phyloP scores from a whole-genome alignment of 2,888 invertebrate species.

The Archaeoteleia sp. region DNA sequence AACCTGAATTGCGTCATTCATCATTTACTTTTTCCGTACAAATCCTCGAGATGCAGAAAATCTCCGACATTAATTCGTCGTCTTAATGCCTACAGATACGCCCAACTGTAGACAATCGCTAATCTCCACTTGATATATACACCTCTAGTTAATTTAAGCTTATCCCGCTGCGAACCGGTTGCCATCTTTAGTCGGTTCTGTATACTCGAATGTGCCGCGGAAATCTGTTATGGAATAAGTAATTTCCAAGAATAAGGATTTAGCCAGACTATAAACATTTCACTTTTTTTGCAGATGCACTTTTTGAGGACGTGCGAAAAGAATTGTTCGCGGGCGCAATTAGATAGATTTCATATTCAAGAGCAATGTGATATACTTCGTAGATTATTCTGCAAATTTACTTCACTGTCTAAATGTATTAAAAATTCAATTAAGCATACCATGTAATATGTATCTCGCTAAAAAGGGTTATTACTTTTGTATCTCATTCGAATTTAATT shows the following conservation, averaged over 20 bases:
- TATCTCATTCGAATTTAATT: too few species aligned
- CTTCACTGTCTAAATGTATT: too few species aligned
- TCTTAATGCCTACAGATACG: slow-evolving; percentile 59
- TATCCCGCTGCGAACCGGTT: slow-evolving; percentile 38
- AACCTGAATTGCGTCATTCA: slow-evolving; percentile 14
- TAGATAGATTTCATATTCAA: too few species aligned
- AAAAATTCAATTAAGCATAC: too few species aligned
- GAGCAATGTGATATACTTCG: too few species aligned
- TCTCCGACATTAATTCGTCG: slow-evolving; percentile 55
- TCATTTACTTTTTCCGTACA: slow-evolving; percentile 10
- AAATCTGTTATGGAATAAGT: slow-evolving; percentile 13
- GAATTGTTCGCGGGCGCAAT: too few species aligned
- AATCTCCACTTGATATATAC: slow-evolving; percentile 59
- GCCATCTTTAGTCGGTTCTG: slow-evolving; percentile 1
- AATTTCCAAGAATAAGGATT: slow-evolving; percentile 18
- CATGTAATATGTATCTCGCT: too few species aligned
- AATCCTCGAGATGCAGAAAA: slow-evolving; percentile 29
- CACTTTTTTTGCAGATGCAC: too few species aligned
- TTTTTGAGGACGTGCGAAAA: too few species aligned
- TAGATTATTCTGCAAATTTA: too few species aligned
- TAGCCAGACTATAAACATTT: slow-evolving; percentile 9
- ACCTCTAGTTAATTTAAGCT: slow-evolving; percentile 55
- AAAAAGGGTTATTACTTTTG: too few species aligned
- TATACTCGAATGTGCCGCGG: slow-evolving; percentile 16
- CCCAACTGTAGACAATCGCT: slow-evolving; percentile 60